These are phyloP conservation scores for Phragmatobia fuliginosa DNA, from an alignment of 2,888 invertebrate species.

Conservation along the genomic window DNA sequence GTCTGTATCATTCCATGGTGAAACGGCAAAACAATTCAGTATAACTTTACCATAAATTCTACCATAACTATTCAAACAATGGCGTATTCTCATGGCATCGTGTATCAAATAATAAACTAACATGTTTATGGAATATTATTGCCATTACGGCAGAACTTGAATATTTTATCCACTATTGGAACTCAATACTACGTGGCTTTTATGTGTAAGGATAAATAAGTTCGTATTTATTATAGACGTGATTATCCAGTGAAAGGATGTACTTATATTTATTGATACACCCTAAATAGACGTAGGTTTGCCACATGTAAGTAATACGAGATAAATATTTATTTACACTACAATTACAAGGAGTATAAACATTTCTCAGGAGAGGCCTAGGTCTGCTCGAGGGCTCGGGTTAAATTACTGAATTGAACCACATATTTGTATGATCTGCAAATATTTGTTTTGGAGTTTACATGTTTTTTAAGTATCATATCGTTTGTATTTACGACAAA, in stretches of 20 bases:
- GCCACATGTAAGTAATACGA: too few species aligned
- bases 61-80: slow-evolving; percentile 28
- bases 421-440: too few species aligned
- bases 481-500: too few species aligned
- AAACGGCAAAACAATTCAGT: slow-evolving; percentile 17
- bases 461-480: too few species aligned
- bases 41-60: slow-evolving; percentile 20
- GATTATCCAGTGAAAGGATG: not conserved
- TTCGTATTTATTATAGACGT: slow-evolving; percentile 21
- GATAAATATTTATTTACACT: too few species aligned
- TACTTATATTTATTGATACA: slow-evolving; percentile 5
- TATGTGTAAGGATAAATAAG: slow-evolving; percentile 18
- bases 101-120: slow-evolving; percentile 48
- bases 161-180: slow-evolving; percentile 39
- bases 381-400: too few species aligned
- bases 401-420: too few species aligned
- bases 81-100: slow-evolving; percentile 34
- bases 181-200: slow-evolving; percentile 36
- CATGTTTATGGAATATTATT: slow-evolving; percentile 55
- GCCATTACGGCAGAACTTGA: slow-evolving; percentile 53
- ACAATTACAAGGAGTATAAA: too few species aligned
- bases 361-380: too few species aligned
- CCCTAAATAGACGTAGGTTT: not conserved
- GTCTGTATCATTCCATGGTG: not conserved
- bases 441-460: too few species aligned